phyloP scores from a whole-genome alignment of 2,797 vertebrate species.

The Artibeus jamaicensis region DNA sequence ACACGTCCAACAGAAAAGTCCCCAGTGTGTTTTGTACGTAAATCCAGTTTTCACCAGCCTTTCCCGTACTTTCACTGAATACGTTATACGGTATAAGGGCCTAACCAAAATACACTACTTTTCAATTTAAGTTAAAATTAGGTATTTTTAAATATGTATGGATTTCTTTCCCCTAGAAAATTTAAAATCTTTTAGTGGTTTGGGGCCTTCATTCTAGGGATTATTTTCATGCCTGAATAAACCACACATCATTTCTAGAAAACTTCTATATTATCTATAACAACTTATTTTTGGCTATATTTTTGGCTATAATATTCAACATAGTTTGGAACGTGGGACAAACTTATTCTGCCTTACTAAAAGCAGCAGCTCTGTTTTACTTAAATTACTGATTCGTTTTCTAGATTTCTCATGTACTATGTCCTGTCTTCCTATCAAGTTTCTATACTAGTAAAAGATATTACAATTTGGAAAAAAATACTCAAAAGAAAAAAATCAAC shows the following conservation, averaged over 20 bases:
- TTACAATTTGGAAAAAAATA: neutral
- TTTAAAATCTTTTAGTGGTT: constrained; percentile 3
- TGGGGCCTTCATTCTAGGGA: neutral
- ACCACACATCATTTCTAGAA: constrained; percentile 24
- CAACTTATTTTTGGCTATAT: neutral
- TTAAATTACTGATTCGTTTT: neutral
- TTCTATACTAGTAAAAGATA: neutral
- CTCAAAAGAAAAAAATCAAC: neutral
- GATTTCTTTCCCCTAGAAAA: neutral
- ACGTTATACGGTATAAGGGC: neutral
- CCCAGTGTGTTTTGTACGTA: neutral
- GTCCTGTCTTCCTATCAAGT: neutral
- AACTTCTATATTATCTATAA: neutral
- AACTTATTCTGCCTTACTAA: constrained; percentile 12
- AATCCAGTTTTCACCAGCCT: constrained; percentile 55
- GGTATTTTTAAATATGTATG: neutral
- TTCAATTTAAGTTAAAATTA: neutral
- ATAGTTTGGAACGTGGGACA: constrained; percentile 1
- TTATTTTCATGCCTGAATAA: constrained; percentile 42
- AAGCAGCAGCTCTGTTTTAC: constrained; percentile 29
- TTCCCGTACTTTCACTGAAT: constrained; percentile 11
- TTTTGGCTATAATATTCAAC: neutral
- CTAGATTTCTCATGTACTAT: neutral
- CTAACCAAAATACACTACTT: neutral
- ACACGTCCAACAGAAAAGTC: neutral